Evolutionary conservation across 1,140 invertebrate genomes (phyloP), one percentile per base, ranked within the genome.

Genomic region (Drosophila tropicalis): DNA sequence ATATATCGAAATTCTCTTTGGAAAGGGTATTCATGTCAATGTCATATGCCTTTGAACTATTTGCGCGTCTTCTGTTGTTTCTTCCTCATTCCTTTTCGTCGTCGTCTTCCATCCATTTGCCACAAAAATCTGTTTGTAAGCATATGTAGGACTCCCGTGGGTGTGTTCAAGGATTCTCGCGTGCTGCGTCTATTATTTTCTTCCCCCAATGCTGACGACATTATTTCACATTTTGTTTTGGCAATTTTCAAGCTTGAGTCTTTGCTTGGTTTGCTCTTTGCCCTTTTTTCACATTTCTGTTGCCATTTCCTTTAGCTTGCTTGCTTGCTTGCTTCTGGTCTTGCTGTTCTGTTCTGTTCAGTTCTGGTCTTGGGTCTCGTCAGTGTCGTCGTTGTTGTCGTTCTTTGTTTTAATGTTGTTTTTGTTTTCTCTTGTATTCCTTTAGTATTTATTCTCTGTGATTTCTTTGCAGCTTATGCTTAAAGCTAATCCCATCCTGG

Each of bases 181-280:
- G 55, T 67, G 15, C 41, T 55, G 73, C 56, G 72, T 76, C 73
- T 58, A 69, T 76, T 76, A 76, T 75, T 76, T 65, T 65, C 32
- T 66, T 65, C 32, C 32, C 44, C 44, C 17, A 51, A 58, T 76
- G 72, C 73, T 76, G 73, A 76, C 73, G 73, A 76, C 73, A 76
- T 76, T 76, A 76, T 76, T 76, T 76, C 73, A 76, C 73, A 76
- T 76, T 75, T 61, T 75, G 56, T 75, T 75, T 75, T 74, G 72
- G 72, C 71, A 74, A 74, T 75, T 75, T 74, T 72, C 57, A 74
- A 65, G 54, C 54, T 58, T 58, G 56, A 36, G 56, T 58, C 51
- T 12, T 36, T 19, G 19, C n/a, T 68, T 62, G 61, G 61, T 72
- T 62, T 75, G 65, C 64, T 72, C 73, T 76, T 73, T 54, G 62